phyloP scores from a whole-genome alignment of 2,797 vertebrate species.

The Anas capensis region DNA sequence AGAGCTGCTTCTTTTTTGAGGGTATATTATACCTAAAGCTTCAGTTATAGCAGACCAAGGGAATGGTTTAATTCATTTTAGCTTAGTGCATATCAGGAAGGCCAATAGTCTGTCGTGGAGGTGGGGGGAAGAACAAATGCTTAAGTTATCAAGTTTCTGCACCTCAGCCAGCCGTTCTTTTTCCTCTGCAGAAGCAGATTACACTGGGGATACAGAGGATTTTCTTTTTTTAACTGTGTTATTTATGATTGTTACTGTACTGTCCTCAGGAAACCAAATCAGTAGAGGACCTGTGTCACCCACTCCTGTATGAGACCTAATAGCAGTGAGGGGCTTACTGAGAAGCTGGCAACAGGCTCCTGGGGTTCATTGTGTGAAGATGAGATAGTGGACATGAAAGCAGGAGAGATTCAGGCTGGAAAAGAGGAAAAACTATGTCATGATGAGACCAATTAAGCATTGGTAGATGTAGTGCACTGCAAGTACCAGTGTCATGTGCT shows the following conservation, averaged over 20 bases:
- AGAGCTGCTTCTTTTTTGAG: neutral
- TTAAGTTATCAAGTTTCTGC: neutral
- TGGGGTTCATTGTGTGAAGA: neutral
- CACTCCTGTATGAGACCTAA: neutral
- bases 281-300: accelerated
- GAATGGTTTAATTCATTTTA: conserved; percentile 37
- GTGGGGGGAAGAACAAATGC: neutral
- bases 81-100: neutral
- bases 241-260: neutral
- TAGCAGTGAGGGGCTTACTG: neutral
- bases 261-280: neutral
- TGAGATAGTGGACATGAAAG: accelerated
- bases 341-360: neutral
- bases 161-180: neutral
- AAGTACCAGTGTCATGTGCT: no score
- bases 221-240: neutral
- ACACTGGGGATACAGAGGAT: neutral
- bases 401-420: neutral
- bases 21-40: neutral
- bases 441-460: accelerated
- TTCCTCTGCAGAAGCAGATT: neutral
- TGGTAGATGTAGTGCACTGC: neutral
- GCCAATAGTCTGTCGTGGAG: neutral
- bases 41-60: neutral
- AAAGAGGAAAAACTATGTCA: no score